These are phyloP conservation scores for Archips crataeganus DNA, from an alignment of 2,888 invertebrate species.

Conservation along the genomic window DNA sequence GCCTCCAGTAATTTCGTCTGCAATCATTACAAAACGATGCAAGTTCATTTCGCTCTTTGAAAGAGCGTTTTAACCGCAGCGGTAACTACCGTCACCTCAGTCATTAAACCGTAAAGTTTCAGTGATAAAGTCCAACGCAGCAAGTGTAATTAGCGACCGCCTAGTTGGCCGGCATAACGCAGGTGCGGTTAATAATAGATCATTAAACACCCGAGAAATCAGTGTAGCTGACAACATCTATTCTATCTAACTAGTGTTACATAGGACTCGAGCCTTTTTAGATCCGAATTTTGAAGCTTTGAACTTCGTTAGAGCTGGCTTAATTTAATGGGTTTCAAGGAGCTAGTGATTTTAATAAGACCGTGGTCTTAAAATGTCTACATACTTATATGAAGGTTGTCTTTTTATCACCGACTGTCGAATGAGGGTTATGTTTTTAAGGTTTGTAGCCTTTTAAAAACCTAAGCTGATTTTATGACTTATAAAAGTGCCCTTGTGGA, in stretches of 20 bases:
- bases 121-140: slow-evolving; percentile 31
- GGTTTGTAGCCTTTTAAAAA: too few relatives aligned
- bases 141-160: slow-evolving; percentile 21
- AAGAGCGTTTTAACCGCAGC: slow-evolving; percentile 21
- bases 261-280: too few relatives aligned
- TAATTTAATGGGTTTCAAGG: too few relatives aligned
- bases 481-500: too few relatives aligned
- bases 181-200: slow-evolving; percentile 26
- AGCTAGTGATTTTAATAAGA: too few relatives aligned
- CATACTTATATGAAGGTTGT: too few relatives aligned
- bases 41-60: slow-evolving; percentile 15
- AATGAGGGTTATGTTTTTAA: too few relatives aligned
- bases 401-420: too few relatives aligned
- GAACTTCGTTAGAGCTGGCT: too few relatives aligned
- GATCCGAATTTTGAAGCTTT: too few relatives aligned
- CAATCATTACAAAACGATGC: slow-evolving; percentile 9
- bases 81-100: slow-evolving; percentile 33
- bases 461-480: too few relatives aligned
- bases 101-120: slow-evolving; percentile 34
- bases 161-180: slow-evolving; percentile 14
- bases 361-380: too few relatives aligned
- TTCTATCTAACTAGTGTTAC: neutral
- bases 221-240: neutral
- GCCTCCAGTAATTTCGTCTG: neutral
- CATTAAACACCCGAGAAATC: slow-evolving; percentile 1